A percentile compares a stretch with the other conserved stretches of the same genome.
These are phyloP conservation scores for Eupithecia centaureata DNA, from an alignment of 2,888 invertebrate genomes.

Conservation along the genomic window DNA sequence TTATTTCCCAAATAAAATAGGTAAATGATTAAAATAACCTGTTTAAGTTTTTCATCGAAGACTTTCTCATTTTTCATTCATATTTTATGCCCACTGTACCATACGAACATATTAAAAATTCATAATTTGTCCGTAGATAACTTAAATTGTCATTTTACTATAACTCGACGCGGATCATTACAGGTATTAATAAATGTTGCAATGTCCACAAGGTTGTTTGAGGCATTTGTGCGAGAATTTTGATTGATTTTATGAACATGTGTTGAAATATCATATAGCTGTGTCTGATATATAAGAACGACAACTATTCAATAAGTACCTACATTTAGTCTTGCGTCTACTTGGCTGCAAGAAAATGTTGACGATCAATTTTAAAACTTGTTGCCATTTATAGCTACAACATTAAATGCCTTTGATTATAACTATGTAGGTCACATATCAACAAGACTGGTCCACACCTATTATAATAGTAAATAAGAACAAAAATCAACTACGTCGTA, in stretches of 20 bases:
- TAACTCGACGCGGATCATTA: constrained; percentile 35
- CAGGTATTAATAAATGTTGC: constrained; percentile 30
- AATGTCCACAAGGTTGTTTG: constrained; percentile 28
- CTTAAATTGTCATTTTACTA: constrained; percentile 46
- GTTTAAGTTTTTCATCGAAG: too few species aligned
- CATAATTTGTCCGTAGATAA: constrained; percentile 31
- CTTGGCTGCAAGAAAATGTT: background rate
- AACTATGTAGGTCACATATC: background rate
- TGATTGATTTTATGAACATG: constrained; percentile 34
- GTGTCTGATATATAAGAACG: background rate
- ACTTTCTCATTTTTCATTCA: background rate
- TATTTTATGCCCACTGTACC: constrained; percentile 17
- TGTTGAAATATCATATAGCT: background rate
- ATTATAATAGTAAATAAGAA: background rate
- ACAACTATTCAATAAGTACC: background rate
- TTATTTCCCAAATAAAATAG: too few species aligned
- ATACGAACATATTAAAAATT: constrained; percentile 1
- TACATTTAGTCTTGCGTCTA: background rate
- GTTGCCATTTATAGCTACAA: background rate
- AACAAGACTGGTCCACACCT: background rate
- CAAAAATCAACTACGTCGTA: constrained; percentile 1
- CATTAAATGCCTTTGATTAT: background rate
- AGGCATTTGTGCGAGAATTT: constrained; percentile 29
- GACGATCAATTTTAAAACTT: background rate
- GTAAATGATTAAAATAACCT: too few species aligned